Evolutionary conservation across 2,113 vertebrate species (phyloP), one percentile per base, ranked within the genome.

Genomic region (Amphiprion ocellaris): DNA sequence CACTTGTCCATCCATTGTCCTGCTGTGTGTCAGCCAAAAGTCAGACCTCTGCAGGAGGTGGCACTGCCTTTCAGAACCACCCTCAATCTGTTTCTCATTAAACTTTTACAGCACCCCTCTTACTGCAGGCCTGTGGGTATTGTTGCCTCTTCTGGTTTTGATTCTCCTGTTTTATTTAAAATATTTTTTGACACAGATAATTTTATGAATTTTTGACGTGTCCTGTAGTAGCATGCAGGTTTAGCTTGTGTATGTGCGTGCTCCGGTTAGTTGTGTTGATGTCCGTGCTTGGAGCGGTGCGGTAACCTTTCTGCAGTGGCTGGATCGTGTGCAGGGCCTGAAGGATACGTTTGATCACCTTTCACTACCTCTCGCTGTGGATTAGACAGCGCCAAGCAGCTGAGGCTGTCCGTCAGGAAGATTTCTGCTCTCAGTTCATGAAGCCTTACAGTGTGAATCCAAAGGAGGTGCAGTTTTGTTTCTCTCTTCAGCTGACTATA

Each of bases 131-230:
- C 23, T 23, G 17, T 70, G 79, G 65, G 71, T n/a, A 50, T 90
- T 88, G 77, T 62, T 67, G 62, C 70, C 65, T 77, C 69, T 56
- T 85, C 77, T 79, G 64, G 21, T 65, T 88, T 89, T 80, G 56
- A 83, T 80, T 77, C 71, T 86, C 62, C 53, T 87, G 68, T 84
- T 88, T 82, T 86, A 82, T 84, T 90, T 82, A 69, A 83, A 86
- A 79, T 60, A 82, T 90, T 83, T 69, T 52, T 47, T 50, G 62
- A 75, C 67, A 61, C 24, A 55, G 84, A 76, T 80, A 84, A 76
- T 83, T 65, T 77, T 15, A 64, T 87, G 55, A 69, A 64, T 79
- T 73, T 84, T 86, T 79, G 15, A 89, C 78, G 56, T 5, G n/a
- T 16, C 11, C 10, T 67, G 49, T 52, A 19, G 49, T 50, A n/a